Percentiles rank a stretch among this genome's conserved stretches.
Evolutionary conservation across 2,797 vertebrate genomes (phyloP).

Genomic region (Bradypodion ventrale): DNA sequence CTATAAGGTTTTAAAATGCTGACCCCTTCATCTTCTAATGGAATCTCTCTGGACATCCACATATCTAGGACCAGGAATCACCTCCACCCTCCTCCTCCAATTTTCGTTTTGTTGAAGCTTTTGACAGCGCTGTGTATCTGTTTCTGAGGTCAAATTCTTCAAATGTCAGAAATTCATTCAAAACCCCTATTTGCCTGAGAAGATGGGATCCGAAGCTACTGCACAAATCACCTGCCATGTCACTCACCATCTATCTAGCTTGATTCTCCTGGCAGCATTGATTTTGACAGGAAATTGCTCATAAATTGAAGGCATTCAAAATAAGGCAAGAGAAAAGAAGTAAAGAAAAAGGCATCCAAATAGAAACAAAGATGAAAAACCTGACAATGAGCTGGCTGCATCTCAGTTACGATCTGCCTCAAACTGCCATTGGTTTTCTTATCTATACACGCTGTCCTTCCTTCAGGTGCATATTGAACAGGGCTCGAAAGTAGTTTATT

Average conservation of each 20-base stretch:
- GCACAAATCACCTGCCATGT: not conserved
- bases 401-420: not conserved
- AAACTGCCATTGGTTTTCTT: not conserved
- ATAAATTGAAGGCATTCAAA: constrained; percentile 43
- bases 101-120: not conserved
- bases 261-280: constrained; percentile 12
- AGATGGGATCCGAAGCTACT: constrained; percentile 26
- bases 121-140: not conserved
- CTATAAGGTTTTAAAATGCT: not conserved
- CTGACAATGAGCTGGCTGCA: not conserved
- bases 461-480: not conserved
- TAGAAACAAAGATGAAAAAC: rapidly evolving
- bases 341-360: not conserved
- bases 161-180: constrained; percentile 42
- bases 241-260: not conserved
- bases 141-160: constrained; percentile 36
- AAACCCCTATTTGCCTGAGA: not conserved
- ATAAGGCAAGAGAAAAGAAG: constrained; percentile 37
- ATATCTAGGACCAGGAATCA: not conserved
- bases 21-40: not conserved
- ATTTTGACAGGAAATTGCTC: constrained; percentile 52
- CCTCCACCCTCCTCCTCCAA: not conserved
- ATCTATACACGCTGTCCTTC: not conserved
- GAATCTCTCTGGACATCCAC: not conserved
- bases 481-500: not conserved